A percentile compares a stretch with the other conserved stretches of the same genome.
Conservation (phyloP, 1,140 invertebrate species). For the Zaprionus kolodkinae region DNA sequence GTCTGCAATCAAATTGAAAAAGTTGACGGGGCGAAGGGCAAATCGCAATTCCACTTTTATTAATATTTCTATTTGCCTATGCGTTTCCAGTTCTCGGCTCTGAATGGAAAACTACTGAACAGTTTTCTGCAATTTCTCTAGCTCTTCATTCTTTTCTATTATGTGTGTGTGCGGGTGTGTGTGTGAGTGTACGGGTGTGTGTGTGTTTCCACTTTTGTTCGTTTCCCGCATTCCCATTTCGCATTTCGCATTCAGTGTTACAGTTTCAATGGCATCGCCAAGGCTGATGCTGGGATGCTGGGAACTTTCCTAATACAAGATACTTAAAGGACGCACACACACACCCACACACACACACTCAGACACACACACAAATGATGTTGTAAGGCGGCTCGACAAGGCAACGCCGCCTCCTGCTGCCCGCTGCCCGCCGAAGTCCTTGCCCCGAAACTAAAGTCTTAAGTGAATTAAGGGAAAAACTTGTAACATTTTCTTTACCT, state of each 20-base stretch:
- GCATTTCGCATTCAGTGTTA: constrained; percentile 50
- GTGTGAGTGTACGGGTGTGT: constrained; percentile 5
- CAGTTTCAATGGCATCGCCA: constrained; percentile 65
- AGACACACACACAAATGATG: constrained; percentile 47
- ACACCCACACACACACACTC: constrained; percentile 11
- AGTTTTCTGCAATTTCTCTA: constrained; percentile 30
- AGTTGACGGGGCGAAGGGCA: constrained; percentile 53
- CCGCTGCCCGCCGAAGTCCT: background rate
- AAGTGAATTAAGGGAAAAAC: constrained; percentile 80
- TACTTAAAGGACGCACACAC: constrained; percentile 66
- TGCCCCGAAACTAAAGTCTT: constrained; percentile 66
- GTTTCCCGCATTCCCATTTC: constrained; percentile 32
- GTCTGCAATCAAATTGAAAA: constrained; percentile 58
- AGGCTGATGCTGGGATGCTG: constrained; percentile 46
- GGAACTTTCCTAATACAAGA: constrained; percentile 78
- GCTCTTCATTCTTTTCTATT: constrained; percentile 1
- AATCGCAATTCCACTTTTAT: constrained; percentile 78
- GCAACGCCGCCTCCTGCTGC: background rate
- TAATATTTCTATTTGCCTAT: constrained; percentile 79
- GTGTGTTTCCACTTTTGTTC: constrained; percentile 36
- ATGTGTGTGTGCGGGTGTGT: background rate
- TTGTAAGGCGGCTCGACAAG: constrained; percentile 46
- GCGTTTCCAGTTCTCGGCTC: constrained; percentile 28
- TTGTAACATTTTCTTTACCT: constrained; percentile 73
- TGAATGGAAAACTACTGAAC: constrained; percentile 72